phyloP scores from a whole-genome alignment of 2,888 invertebrate species.

The Apomyelois bistriatella region DNA sequence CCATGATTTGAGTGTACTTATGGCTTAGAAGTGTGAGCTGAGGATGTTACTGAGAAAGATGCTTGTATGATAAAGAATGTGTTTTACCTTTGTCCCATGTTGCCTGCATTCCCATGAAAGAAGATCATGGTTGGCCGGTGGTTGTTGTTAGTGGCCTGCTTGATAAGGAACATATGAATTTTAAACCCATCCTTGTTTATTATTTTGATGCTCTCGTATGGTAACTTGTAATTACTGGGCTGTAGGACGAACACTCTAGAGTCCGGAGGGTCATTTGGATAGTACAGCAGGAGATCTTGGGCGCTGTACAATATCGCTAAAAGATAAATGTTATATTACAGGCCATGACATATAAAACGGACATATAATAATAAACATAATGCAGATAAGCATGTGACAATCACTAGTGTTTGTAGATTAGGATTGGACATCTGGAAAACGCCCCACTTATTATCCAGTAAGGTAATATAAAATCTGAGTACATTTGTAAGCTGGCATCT shows the following conservation, averaged over 20 bases:
- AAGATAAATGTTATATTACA: neutral
- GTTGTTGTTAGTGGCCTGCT: slow-evolving; percentile 84
- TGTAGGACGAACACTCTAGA: slow-evolving; percentile 93
- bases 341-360: too few relatives aligned
- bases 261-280: slow-evolving; percentile 93
- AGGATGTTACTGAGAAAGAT: too few relatives aligned
- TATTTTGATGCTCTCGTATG: slow-evolving; percentile 89
- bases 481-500: too few relatives aligned
- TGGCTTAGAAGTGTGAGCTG: too few relatives aligned
- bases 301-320: slow-evolving; percentile 90
- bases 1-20: too few relatives aligned
- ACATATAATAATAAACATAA: too few relatives aligned
- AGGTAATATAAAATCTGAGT: too few relatives aligned
- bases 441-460: too few relatives aligned
- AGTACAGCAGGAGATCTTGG: slow-evolving; percentile 92
- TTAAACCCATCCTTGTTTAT: slow-evolving; percentile 86
- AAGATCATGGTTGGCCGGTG: slow-evolving; percentile 91
- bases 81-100: slow-evolving; percentile 92
- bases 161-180: slow-evolving; percentile 90
- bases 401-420: too few relatives aligned
- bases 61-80: too few relatives aligned
- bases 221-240: slow-evolving; percentile 91
- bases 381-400: too few relatives aligned
- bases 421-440: too few relatives aligned
- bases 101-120: slow-evolving; percentile 98